Evolutionary conservation across 2,888 invertebrate species (phyloP), one percentile per base, ranked within the genome.

Genomic region (Microplitis manilae): DNA sequence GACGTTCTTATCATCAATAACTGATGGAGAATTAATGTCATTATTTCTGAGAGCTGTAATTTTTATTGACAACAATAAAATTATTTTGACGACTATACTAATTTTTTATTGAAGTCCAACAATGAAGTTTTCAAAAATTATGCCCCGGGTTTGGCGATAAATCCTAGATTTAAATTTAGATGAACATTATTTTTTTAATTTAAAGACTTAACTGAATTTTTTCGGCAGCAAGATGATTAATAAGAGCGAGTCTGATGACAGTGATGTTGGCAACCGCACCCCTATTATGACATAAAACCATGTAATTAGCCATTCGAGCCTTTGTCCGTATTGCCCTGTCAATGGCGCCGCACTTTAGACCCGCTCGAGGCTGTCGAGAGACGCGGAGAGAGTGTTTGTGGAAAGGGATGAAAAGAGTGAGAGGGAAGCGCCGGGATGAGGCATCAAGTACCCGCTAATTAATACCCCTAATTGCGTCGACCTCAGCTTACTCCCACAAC

Each of bases 391-490:
- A 77, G 73, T 68, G 77, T 70, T 71, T 69, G 77, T 50, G 76
- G 62, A 76, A 75, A 60, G 62, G 73, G 81, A 75, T 65, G 30
- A 78, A 79, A 80, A 80, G 83, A 81, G 79, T 81, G 83, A 79
- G 83, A 79, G 84, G 84, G 81, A 50, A 5, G 50, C 13, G 13
- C 13, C 50, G 50, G 13, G 50, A 50, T 50, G 50, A 13, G 79
- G 81, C 80, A 84, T 84, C 85, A 87, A 88, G 89, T 87, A 86
- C 86, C 85, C 85, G 88, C 88, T 90, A 89, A 90, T 90, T 90
- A 89, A 89, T 89, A 90, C 87, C 87, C 88, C 88, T 89, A 89
- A 89, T 89, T 89, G 89, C 87, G 85, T 86, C 86, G 84, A 86
- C 86, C 86, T 86, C 85, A 75, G 80, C 81, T 20, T 86, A 82